Evolutionary conservation across 2,888 invertebrate genomes (phyloP).

Genomic region (Volucella inanis): DNA sequence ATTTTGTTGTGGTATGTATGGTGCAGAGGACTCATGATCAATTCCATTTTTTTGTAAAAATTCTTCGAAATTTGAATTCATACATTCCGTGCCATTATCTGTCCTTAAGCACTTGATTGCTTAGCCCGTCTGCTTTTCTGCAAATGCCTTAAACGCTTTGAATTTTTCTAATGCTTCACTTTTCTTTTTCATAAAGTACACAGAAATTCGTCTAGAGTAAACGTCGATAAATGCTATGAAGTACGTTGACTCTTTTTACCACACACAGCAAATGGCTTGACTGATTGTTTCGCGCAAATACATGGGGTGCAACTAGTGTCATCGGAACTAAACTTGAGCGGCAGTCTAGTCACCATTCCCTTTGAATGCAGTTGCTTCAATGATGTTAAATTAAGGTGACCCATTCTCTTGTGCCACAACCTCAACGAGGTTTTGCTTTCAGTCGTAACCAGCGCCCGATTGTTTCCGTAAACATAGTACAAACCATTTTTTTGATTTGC

Average conservation of each 20-base stretch:
- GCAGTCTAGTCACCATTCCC: too few relatives aligned
- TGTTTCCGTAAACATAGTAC: constrained; percentile 2
- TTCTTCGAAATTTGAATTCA: constrained; percentile 18
- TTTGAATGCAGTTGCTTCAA: too few relatives aligned
- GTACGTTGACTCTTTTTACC: too few relatives aligned
- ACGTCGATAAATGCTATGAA: too few relatives aligned
- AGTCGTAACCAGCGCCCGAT: not conserved
- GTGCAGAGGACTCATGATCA: not conserved
- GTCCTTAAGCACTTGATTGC: constrained; percentile 18
- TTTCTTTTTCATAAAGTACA: too few relatives aligned
- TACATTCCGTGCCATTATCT: constrained; percentile 37
- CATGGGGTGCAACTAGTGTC: not conserved
- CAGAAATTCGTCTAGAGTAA: too few relatives aligned
- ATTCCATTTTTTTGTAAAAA: constrained; percentile 12
- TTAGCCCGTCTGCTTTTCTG: too few relatives aligned
- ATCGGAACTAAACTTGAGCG: constrained; percentile 2
- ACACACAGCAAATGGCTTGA: too few relatives aligned
- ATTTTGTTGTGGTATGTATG: too few relatives aligned
- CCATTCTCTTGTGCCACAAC: constrained; percentile 44
- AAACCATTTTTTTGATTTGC: not conserved
- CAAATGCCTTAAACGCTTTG: too few relatives aligned
- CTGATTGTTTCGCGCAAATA: too few relatives aligned
- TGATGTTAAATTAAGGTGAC: constrained; percentile 30
- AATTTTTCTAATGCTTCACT: too few relatives aligned
- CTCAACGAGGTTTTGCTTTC: constrained; percentile 21